A percentile compares a stretch with the other conserved stretches of the same genome.
These are phyloP conservation scores for Sialia sialis DNA, from an alignment of 2,113 vertebrate genomes.

Conservation along the genomic window DNA sequence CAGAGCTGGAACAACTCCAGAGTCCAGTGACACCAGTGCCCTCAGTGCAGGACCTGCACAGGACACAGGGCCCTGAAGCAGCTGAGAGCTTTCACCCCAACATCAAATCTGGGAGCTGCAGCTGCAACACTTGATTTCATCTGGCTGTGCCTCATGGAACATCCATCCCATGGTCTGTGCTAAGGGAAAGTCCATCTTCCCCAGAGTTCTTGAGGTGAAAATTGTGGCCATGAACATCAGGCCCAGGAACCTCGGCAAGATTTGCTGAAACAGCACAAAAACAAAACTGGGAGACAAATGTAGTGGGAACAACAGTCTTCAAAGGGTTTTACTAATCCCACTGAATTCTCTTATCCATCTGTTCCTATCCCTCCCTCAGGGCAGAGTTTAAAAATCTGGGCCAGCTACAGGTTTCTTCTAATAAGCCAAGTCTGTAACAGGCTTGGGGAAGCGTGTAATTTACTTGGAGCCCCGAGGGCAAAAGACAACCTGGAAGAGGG, in stretches of 20 bases:
- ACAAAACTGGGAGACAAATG: neutral
- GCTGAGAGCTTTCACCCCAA: neutral
- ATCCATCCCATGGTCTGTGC: accelerated
- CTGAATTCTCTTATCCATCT: slow-evolving; percentile 46
- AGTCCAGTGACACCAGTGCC: accelerated
- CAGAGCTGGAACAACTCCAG: neutral
- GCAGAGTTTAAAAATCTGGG: slow-evolving; percentile 10
- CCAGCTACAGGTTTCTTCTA: slow-evolving; percentile 45
- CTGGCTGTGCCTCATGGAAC: accelerated
- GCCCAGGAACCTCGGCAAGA: neutral
- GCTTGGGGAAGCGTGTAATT: slow-evolving; percentile 31
- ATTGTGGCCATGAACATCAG: neutral
- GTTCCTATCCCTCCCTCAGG: slow-evolving; percentile 23
- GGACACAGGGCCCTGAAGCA: neutral
- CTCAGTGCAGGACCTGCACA: neutral
- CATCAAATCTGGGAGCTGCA: neutral
- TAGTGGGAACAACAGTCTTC: slow-evolving; percentile 16
- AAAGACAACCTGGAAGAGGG: neutral
- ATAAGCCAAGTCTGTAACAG: slow-evolving; percentile 24
- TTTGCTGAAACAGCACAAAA: slow-evolving; percentile 14
- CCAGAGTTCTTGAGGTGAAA: neutral
- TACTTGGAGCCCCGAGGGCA: neutral
- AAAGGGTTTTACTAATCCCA: slow-evolving; percentile 54
- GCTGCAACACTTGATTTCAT: accelerated
- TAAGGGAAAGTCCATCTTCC: neutral